A percentile compares a stretch with the other conserved stretches of the same genome.
Evolutionary conservation across 2,113 vertebrate genomes (phyloP).

Genomic region (Jaculus jaculus): DNA sequence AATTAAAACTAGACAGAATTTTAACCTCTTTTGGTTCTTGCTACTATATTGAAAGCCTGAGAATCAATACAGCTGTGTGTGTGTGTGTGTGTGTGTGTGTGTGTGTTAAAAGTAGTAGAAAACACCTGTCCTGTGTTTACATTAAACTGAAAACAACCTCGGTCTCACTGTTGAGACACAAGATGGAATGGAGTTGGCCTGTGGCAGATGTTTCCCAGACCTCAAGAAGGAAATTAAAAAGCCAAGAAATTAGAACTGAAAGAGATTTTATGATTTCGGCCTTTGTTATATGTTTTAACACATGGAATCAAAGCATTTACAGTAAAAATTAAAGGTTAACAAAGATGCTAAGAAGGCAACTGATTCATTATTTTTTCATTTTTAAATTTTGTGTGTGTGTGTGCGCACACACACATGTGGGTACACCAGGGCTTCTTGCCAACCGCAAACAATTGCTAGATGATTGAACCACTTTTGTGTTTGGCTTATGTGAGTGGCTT

Average conservation of each 20-base stretch:
- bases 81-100: rapidly evolving
- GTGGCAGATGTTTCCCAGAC: not conserved
- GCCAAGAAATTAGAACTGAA: not conserved
- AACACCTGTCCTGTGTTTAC: not conserved
- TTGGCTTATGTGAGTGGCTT: too few relatives aligned
- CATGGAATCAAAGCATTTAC: not conserved
- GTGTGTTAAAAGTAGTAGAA: not conserved
- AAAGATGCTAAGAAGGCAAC: conserved; percentile 16
- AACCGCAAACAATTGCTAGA: too few relatives aligned
- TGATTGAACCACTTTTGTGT: too few relatives aligned
- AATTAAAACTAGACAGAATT: not conserved
- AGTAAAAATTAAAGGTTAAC: not conserved
- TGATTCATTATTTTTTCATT: not conserved
- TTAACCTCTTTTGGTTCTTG: not conserved
- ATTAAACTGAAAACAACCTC: not conserved
- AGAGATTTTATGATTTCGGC: conserved; percentile 41
- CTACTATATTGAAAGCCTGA: not conserved
- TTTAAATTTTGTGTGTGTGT: too few relatives aligned
- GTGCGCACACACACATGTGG: too few relatives aligned
- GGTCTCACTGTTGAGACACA: not conserved
- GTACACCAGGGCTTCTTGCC: too few relatives aligned
- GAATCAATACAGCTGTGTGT: rapidly evolving
- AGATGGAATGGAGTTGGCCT: not conserved
- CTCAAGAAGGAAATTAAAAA: conserved; percentile 65
- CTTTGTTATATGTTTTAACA: conserved; percentile 28